phyloP scores from a whole-genome alignment of 2,113 vertebrate genomes.

The Macrotis lagotis region DNA sequence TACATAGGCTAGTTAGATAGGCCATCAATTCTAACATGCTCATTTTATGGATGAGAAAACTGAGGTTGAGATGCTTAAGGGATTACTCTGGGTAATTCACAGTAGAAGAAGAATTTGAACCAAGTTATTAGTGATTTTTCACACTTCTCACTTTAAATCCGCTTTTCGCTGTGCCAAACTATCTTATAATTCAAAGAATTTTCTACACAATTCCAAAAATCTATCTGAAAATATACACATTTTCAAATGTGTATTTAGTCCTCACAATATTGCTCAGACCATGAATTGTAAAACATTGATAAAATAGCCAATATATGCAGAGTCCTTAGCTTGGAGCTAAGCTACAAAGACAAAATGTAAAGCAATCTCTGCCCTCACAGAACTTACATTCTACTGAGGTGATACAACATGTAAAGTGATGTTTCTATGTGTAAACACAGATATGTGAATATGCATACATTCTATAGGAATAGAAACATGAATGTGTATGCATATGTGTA shows the following conservation, averaged over 20 bases:
- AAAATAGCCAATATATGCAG: not conserved
- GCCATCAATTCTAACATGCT: not conserved
- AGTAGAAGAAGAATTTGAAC: not conserved
- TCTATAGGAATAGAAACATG: too few species aligned
- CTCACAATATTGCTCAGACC: not conserved
- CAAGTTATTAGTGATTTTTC: too few species aligned
- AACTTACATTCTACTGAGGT: not conserved
- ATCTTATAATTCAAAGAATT: not conserved
- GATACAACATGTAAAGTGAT: not conserved
- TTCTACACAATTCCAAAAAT: not conserved
- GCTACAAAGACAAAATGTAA: not conserved
- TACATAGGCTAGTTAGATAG: too few species aligned
- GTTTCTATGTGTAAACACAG: not conserved
- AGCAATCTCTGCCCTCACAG: too few species aligned
- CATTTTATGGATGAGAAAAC: not conserved
- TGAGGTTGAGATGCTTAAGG: not conserved
- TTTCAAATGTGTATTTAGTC: not conserved
- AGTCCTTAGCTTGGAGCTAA: not conserved
- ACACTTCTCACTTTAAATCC: too few species aligned
- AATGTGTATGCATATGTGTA: not conserved
- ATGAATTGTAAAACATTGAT: not conserved
- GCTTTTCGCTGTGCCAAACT: not conserved
- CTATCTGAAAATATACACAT: not conserved
- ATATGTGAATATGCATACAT: not conserved
- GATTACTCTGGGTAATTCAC: not conserved